Percentiles rank a stretch among this genome's conserved stretches.
Evolutionary conservation across 2,888 invertebrate genomes (phyloP).

Genomic region (Luffia ferchaultella): DNA sequence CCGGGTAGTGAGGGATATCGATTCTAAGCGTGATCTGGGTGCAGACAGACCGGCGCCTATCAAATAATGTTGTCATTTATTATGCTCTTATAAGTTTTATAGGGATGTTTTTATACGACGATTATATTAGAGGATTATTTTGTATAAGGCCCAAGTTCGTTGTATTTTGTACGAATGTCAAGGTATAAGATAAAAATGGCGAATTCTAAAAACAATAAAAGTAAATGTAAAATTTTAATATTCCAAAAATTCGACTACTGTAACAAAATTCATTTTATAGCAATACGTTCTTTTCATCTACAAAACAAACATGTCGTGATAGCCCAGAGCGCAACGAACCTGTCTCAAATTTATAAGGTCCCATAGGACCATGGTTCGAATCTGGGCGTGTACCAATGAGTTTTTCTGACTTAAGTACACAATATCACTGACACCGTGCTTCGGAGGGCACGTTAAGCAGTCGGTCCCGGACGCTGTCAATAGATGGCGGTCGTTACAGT

Average conservation of each 20-base stretch:
- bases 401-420: no score
- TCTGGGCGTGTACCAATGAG: no score
- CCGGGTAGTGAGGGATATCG: neutral
- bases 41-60: neutral
- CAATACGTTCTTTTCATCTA: neutral
- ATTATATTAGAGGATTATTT: neutral
- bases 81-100: neutral
- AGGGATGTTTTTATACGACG: neutral
- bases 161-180: neutral
- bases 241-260: neutral
- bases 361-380: no score
- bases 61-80: neutral
- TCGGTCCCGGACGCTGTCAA: no score
- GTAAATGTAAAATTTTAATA: neutral
- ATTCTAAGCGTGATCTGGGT: neutral
- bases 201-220: neutral
- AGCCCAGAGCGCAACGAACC: no score
- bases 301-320: no score
- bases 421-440: no score
- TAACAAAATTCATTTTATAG: neutral
- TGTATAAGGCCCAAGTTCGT: no score
- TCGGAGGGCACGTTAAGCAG: no score
- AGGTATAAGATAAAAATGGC: neutral
- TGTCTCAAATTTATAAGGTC: no score
- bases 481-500: no score